A percentile compares a stretch with the other conserved stretches of the same genome.
Conservation (phyloP, 2,888 invertebrate genomes). For the Hemicrepidius hirtus region DNA sequence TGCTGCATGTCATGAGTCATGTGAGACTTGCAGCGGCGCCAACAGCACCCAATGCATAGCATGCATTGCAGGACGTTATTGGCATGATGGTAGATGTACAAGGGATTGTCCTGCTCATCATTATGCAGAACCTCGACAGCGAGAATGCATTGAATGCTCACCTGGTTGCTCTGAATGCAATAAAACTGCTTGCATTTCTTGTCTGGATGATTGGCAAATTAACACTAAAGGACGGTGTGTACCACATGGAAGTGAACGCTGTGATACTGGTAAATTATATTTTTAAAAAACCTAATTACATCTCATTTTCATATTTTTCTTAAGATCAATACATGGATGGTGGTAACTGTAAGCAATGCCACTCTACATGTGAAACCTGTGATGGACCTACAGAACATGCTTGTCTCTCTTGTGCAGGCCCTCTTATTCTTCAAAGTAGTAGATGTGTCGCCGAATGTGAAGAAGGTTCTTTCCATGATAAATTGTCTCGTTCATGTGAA, state of each 20-base stretch:
- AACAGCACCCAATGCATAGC: slow-evolving; percentile 87
- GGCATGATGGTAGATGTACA: slow-evolving; percentile 83
- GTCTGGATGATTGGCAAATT: slow-evolving; percentile 83
- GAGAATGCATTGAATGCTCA: slow-evolving; percentile 87
- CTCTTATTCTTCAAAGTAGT: slow-evolving; percentile 82
- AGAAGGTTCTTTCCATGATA: slow-evolving; percentile 81
- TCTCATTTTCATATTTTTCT: slow-evolving; percentile 61
- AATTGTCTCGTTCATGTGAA: slow-evolving; percentile 79
- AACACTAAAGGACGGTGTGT: slow-evolving; percentile 86
- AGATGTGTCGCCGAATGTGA: slow-evolving; percentile 87
- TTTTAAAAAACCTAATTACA: no score
- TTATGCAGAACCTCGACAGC: slow-evolving; percentile 85
- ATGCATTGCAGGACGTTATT: slow-evolving; percentile 83
- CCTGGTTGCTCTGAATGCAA: slow-evolving; percentile 86
- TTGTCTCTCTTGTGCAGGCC: slow-evolving; percentile 85
- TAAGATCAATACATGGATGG: slow-evolving; percentile 84
- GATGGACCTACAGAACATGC: slow-evolving; percentile 83
- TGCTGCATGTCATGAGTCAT: slow-evolving; percentile 85
- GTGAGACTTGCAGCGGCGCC: slow-evolving; percentile 87
- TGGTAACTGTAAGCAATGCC: slow-evolving; percentile 83
- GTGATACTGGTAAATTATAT: slow-evolving; percentile 75
- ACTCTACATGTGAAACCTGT: slow-evolving; percentile 88
- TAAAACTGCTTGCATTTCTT: slow-evolving; percentile 82
- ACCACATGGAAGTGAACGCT: slow-evolving; percentile 81
- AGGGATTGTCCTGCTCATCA: slow-evolving; percentile 83